These are phyloP conservation scores for Colossoma macropomum DNA, from an alignment of 2,113 vertebrate genomes.

Conservation along the genomic window DNA sequence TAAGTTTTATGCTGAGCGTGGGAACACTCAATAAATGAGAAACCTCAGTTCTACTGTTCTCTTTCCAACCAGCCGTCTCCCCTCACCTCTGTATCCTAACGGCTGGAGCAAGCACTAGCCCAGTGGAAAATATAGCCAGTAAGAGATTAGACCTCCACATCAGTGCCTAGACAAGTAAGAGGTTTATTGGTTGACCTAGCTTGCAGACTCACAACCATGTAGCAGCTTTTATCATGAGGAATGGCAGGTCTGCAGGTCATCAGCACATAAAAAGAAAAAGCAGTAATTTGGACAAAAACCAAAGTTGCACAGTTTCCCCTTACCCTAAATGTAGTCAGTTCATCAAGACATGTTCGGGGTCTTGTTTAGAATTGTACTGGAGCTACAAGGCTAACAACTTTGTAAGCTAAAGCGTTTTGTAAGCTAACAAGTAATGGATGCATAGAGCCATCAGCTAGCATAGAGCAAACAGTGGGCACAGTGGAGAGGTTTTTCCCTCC, in stretches of 20 bases:
- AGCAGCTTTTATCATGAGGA: constrained; percentile 59
- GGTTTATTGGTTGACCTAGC: constrained; percentile 62
- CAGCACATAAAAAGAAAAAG: constrained; percentile 61
- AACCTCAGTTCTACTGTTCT: constrained; percentile 10
- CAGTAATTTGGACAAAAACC: background rate
- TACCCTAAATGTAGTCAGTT: background rate
- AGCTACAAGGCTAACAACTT: too few species aligned
- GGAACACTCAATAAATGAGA: constrained; percentile 10
- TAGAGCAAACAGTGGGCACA: too few species aligned
- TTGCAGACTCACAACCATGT: constrained; percentile 58
- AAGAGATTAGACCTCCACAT: constrained; percentile 69
- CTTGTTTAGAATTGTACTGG: too few species aligned
- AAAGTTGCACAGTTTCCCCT: background rate
- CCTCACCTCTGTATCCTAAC: constrained; percentile 21
- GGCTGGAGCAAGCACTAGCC: constrained; percentile 55
- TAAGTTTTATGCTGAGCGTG: constrained; percentile 5
- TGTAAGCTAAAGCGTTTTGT: too few species aligned
- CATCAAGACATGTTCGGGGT: background rate
- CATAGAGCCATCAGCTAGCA: too few species aligned
- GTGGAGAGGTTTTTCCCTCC: constrained; percentile 55
- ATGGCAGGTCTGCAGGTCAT: constrained; percentile 45
- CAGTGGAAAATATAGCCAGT: constrained; percentile 56
- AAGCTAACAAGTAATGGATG: too few species aligned
- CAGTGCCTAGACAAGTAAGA: constrained; percentile 65
- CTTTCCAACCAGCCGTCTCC: background rate